Percentiles rank a stretch among this genome's conserved stretches.
Conservation (phyloP, 2,888 invertebrate genomes). For the Heliconius ismenius region DNA sequence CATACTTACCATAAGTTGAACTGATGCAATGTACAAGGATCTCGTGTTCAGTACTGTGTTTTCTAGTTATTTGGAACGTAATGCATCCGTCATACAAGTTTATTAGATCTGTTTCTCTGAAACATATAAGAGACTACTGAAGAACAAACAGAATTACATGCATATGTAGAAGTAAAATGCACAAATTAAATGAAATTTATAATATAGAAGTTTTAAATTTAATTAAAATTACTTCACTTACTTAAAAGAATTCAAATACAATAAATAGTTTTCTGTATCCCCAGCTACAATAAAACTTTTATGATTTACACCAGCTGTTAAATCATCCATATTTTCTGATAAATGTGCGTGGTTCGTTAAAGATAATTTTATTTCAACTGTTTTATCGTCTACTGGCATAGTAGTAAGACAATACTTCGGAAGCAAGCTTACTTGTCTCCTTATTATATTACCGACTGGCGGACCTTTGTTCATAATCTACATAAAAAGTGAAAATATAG, state of each 20-base stretch:
- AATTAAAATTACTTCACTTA: slow-evolving; percentile 55
- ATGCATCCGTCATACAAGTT: slow-evolving; percentile 71
- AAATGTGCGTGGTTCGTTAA: slow-evolving; percentile 73
- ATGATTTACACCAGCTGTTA: slow-evolving; percentile 78
- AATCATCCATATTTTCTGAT: slow-evolving; percentile 62
- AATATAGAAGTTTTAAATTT: no score
- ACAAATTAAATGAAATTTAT: no score
- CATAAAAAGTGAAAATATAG: neutral
- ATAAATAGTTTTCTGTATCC: slow-evolving; percentile 83
- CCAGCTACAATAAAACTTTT: slow-evolving; percentile 84
- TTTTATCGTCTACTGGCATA: slow-evolving; percentile 59
- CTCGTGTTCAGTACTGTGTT: slow-evolving; percentile 65
- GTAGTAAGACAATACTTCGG: slow-evolving; percentile 83
- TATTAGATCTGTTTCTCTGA: slow-evolving; percentile 71
- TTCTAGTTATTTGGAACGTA: slow-evolving; percentile 67
- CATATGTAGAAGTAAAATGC: neutral
- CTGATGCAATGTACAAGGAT: slow-evolving; percentile 82
- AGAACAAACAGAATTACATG: neutral
- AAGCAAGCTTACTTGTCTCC: slow-evolving; percentile 82
- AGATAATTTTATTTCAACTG: slow-evolving; percentile 61
- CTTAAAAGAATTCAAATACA: slow-evolving; percentile 81
- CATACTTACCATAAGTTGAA: slow-evolving; percentile 76
- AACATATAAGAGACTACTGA: slow-evolving; percentile 44
- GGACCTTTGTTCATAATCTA: slow-evolving; percentile 88
- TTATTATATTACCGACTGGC: slow-evolving; percentile 86